Evolutionary conservation across 2,797 vertebrate genomes (phyloP).

Genomic region (Pelodytes ibericus): DNA sequence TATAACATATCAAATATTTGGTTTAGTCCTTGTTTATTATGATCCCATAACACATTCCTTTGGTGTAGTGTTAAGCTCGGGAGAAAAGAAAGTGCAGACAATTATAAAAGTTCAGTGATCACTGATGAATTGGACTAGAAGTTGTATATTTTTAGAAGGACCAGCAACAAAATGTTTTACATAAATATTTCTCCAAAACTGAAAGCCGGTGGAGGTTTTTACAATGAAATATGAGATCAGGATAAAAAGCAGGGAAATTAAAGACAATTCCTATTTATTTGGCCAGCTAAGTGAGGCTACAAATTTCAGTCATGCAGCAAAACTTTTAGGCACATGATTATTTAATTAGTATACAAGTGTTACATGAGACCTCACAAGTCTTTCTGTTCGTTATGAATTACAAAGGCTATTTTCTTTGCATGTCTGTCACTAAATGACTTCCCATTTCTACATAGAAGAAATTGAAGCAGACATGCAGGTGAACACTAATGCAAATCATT

Average conservation of each 20-base stretch:
- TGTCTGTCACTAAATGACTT: conserved; percentile 25
- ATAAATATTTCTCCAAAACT: conserved; percentile 47
- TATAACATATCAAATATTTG: no score
- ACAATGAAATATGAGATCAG: conserved; percentile 41
- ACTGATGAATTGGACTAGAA: conserved; percentile 46
- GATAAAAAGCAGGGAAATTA: conserved; percentile 45
- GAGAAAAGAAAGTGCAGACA: conserved; percentile 39
- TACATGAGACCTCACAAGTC: conserved; percentile 54
- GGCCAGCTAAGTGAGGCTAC: conserved; percentile 44
- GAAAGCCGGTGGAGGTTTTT: conserved; percentile 38
- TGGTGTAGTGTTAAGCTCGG: conserved; percentile 23
- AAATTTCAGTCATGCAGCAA: conserved; percentile 10
- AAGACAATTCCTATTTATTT: conserved; percentile 53
- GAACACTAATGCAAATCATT: conserved; percentile 43
- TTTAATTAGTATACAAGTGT: conserved; percentile 51
- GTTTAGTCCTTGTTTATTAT: no score
- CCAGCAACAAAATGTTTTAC: conserved; percentile 50
- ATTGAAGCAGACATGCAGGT: conserved; percentile 43
- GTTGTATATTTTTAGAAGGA: conserved; percentile 53
- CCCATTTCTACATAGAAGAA: conserved; percentile 17
- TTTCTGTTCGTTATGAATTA: conserved; percentile 45
- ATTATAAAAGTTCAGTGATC: conserved; percentile 39
- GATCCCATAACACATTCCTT: conserved; percentile 33
- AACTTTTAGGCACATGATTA: conserved; percentile 51
- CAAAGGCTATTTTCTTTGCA: conserved; percentile 34